Evolutionary conservation across 2,888 invertebrate species (phyloP), one percentile per base, ranked within the genome.

Genomic region (Rambutsinella grinnellia): DNA sequence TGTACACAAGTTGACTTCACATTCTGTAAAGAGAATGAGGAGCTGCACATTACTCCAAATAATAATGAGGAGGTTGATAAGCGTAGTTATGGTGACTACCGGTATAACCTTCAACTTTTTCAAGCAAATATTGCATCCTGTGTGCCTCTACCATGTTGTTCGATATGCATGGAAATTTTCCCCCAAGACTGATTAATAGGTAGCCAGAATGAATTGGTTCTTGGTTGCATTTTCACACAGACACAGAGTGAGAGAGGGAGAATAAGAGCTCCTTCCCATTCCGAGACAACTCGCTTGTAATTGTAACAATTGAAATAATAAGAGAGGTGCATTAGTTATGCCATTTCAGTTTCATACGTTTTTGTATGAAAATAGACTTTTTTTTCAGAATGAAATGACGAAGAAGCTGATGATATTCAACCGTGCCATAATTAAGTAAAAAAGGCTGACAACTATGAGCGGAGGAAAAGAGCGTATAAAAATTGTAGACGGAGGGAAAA

Each of bases 21-120:
- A 44, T 44, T 44, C 13, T 44, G 44, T 3, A 47, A 19, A 19
- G 13, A 47, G 19, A 3, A 17, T 47, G 3, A 47, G 3, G 47
- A n/a, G 19, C 3, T 47, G 47, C 3, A 47, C 13, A 47, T 47
- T 47, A 17, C 3, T 44, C n/a, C n/a, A n/a, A n/a, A 57, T 62
- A 27, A 36, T 53, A 62, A 62, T 47, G 47, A n/a, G 27, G 27
- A 10, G 27, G 49, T 24, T 61, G 54, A 49, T 53, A 62, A 69
- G 69, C 70, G 65, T 76, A 76, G 76, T 69, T 60, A n/a, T 65
- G 69, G 69, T 70, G 76, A 76, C 68, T 76, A 66, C 69, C 69
- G 76, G 53, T 65, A 65, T 76, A 76, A 76, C 69, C 69, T 76
- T 69, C 76, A 76, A 76, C 63, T 76, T 57, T 54, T 54, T n/a